Evolutionary conservation across 2,888 invertebrate genomes (phyloP), one percentile per base, ranked within the genome.

Genomic region (Drosophila multiciliata): DNA sequence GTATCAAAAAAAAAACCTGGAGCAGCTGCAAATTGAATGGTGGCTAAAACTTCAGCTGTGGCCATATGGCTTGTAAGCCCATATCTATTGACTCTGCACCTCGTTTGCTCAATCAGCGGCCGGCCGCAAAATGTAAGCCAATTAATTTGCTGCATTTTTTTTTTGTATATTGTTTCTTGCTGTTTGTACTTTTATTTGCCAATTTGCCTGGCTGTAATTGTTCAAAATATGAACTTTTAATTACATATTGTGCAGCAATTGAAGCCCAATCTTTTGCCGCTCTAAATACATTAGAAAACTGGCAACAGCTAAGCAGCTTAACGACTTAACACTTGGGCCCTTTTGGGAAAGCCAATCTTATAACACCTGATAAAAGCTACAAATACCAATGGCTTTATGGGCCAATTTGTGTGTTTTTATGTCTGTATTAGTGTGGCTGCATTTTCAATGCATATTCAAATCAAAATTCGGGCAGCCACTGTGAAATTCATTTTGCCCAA

Each of bases 181-280:
- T 58, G 33, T n/a, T 45, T 66, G 29, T 54, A 38, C n/a, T 57
- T n/a, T 32, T 57, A 40, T 42, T 78, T 79, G 83, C 73, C 90
- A 83, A 83, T 79, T 83, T 70, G 70, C 73, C 73, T 61, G 72
- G 60, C 75, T 67, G 67, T 84, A 85, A 87, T 87, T 78, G 81
- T 68, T 73, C 83, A 73, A 74, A 90, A 86, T 87, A 87, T 87
- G 90, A 80, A 66, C 77, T 82, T 87, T 87, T 87, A 90, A 90
- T 90, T 88, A 68, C 65, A 55, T 53, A 74, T 79, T 81, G 76
- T 78, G 75, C 73, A 61, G 75, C 73, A 84, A 89, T 89, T 84
- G 83, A 79, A 73, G 65, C 55, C 57, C 79, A 72, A 81, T 74
- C 57, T 66, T 53, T 57, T 54, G 58, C 66, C 61, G 55, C 78